Evolutionary conservation across 2,888 invertebrate species (phyloP), one percentile per base, ranked within the genome.

Genomic region (Hydraecia micacea): DNA sequence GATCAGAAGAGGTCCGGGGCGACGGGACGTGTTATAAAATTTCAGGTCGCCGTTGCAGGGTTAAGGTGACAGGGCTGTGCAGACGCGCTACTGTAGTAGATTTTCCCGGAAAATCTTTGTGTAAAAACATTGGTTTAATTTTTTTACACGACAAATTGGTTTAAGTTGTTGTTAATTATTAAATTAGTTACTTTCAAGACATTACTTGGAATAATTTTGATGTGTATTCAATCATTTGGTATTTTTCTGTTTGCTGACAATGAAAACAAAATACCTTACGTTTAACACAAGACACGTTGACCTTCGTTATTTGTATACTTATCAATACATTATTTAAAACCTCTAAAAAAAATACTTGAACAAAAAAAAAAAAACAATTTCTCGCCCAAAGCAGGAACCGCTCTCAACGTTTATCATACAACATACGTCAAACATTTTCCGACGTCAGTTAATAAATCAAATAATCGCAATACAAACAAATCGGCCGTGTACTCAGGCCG

Each of bases 21-120:
- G 87, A 84, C 82, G 82, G 85, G 83, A 87, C 80, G 90, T 88
- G 93, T 91, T 94, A 91, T 93, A 93, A 94, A 94, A 94, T 92
- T 92, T 92, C 89, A 90, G 87, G 88, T 87, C 87, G 91, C 85
- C 78, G 87, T 81, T 86, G 88, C 90, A 91, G 92, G 95, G 94
- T 93, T 94, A 92, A 93, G 91, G 91, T 91, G 92, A 89, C 89
- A 77, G 72, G 84, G 78, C 69, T 79, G 46, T 70, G 80, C 80
- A 88, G 79, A 89, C 89, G 77, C 73, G 88, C 89, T 86, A 76
- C 69, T 86, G 60, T 82, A 15, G 7, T n/a, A 0, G 36, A 49
- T 60, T 73, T 72, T 73, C 18, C 7, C 15, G 39, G 13, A 21
- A 68, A 66, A 28, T 52, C 0, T 49, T 77, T 68, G 52, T n/a